These are phyloP conservation scores for Trachelus iudaicus DNA, from an alignment of 2,888 invertebrate genomes.

Conservation along the genomic window DNA sequence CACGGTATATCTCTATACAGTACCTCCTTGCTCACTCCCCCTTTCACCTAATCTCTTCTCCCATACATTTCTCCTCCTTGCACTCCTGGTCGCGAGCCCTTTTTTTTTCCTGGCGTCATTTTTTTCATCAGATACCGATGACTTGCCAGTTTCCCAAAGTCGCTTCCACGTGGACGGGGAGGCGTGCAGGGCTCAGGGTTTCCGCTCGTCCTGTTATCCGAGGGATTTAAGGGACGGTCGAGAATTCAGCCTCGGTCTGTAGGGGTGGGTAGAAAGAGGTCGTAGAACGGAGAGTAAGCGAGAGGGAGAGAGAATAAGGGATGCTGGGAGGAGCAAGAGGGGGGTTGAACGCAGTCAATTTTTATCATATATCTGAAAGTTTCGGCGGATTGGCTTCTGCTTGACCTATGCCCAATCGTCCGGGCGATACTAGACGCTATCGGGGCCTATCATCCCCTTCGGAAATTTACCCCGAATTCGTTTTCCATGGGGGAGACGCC, in stretches of 20 bases:
- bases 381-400: constrained; percentile 61
- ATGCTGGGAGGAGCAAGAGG: not conserved
- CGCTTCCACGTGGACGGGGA: constrained; percentile 3
- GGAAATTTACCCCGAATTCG: constrained; percentile 16
- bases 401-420: constrained; percentile 64
- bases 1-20: not conserved
- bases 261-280: not conserved
- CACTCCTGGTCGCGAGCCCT: not conserved
- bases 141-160: constrained; percentile 38
- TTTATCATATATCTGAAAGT: constrained; percentile 60
- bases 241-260: constrained; percentile 33
- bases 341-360: constrained; percentile 55
- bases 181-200: constrained; percentile 24
- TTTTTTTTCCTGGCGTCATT: constrained; percentile 42
- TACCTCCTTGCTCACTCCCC: not conserved
- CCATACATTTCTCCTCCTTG: not conserved
- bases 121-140: constrained; percentile 49
- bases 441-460: constrained; percentile 35
- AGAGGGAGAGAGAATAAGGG: not conserved
- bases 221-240: constrained; percentile 52
- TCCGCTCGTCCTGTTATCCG: constrained; percentile 46
- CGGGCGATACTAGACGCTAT: constrained; percentile 54
- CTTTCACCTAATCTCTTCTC: not conserved
- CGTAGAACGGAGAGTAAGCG: not conserved
- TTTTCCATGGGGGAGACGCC: constrained; percentile 8